Evolutionary conservation across 2,113 vertebrate species (phyloP).

Genomic region (Poeciliopsis prolifica): DNA sequence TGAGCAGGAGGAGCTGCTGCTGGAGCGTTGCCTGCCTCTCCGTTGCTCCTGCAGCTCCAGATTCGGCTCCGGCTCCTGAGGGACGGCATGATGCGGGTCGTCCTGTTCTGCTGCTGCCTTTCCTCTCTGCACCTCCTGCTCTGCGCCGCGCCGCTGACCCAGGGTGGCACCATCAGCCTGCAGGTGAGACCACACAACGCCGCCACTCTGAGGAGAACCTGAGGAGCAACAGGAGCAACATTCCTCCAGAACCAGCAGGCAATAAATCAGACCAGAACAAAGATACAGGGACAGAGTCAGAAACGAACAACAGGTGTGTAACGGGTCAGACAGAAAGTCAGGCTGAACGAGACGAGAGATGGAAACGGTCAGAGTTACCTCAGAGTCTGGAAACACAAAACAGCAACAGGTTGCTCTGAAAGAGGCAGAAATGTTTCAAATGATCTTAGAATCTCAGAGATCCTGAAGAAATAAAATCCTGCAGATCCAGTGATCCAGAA

Average conservation of each 20-base stretch:
- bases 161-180: slow-evolving; percentile 15
- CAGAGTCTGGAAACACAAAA: no score
- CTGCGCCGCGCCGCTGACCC: slow-evolving; percentile 33
- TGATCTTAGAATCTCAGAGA: no score
- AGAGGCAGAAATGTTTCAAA: no score
- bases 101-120: slow-evolving; percentile 38
- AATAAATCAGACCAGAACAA: neutral
- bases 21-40: neutral
- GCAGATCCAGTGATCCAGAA: no score
- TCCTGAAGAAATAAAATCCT: no score
- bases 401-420: no score
- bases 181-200: slow-evolving; percentile 48
- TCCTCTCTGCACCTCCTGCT: slow-evolving; percentile 48
- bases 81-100: slow-evolving; percentile 14
- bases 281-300: neutral
- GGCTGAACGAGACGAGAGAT: no score
- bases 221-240: neutral
- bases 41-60: neutral
- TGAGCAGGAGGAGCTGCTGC: neutral
- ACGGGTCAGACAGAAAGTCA: no score
- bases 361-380: no score
- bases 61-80: neutral
- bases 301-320: no score
- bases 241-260: neutral
- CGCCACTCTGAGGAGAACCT: neutral